Conservation (phyloP, 2,113 vertebrate species). For the Oreochromis aureus region DNA sequence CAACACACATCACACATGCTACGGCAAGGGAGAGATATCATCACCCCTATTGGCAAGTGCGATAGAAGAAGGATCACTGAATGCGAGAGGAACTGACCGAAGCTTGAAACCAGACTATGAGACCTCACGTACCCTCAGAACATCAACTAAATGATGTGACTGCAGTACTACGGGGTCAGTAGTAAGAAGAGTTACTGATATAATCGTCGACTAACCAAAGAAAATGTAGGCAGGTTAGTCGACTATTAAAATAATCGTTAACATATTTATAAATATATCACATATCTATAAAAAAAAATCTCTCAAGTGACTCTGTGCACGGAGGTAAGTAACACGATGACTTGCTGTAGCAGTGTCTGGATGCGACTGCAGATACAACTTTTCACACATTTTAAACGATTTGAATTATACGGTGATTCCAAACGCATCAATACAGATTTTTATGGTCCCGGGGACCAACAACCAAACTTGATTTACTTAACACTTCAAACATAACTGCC, state of each 20-base stretch:
- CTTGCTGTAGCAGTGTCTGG: background rate
- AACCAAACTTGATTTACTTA: background rate
- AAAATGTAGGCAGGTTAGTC: background rate
- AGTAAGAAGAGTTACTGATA: background rate
- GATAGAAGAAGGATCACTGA: background rate
- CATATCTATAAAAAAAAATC: background rate
- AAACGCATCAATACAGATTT: accelerated
- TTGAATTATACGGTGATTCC: background rate
- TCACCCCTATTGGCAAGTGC: background rate
- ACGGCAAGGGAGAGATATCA: background rate
- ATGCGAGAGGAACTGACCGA: accelerated
- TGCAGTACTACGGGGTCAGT: background rate
- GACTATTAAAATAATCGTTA: background rate
- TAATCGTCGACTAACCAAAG: accelerated
- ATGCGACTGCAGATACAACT: background rate
- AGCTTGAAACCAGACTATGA: background rate
- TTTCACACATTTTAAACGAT: background rate
- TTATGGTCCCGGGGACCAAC: background rate
- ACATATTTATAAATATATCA: background rate
- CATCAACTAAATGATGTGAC: background rate
- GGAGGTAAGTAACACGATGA: background rate
- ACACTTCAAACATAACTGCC: background rate
- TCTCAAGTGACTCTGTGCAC: background rate
- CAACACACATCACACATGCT: background rate
- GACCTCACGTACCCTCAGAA: background rate